Percentiles rank a stretch among this genome's conserved stretches.
These are phyloP conservation scores for Anolis sagrei DNA, from an alignment of 2,113 vertebrate species.

Conservation along the genomic window DNA sequence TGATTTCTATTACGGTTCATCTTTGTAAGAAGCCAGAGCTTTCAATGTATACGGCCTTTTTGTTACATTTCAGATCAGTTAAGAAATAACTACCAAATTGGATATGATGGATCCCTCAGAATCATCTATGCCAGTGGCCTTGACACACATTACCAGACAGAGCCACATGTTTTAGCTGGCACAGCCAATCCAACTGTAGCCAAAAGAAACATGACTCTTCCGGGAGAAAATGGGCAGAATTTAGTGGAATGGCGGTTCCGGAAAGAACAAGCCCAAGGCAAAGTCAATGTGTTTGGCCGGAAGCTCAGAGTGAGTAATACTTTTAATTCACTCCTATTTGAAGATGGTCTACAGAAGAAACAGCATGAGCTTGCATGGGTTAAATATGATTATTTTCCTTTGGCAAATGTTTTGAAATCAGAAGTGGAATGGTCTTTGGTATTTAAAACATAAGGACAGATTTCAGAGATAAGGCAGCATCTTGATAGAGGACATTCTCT, in stretches of 20 bases:
- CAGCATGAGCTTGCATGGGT: neutral
- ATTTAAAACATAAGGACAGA: neutral
- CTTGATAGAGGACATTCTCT: neutral
- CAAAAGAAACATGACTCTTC: conserved; percentile 95
- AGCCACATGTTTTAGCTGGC: conserved; percentile 93
- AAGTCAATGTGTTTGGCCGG: conserved; percentile 95
- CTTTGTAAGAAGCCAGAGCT: conserved; percentile 1
- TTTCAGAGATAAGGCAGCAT: neutral
- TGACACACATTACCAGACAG: conserved; percentile 95
- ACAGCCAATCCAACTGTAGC: conserved; percentile 94
- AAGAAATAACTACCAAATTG: conserved; percentile 93
- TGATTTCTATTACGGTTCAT: neutral
- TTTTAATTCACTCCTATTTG: neutral
- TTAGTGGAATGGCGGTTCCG: conserved; percentile 97
- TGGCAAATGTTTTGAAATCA: neutral
- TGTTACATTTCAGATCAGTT: conserved; percentile 85
- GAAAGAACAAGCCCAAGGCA: conserved; percentile 94
- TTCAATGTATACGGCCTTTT: conserved; percentile 27
- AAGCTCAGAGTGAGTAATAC: conserved; percentile 88
- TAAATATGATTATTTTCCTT: conserved; percentile 3
- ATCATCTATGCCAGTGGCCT: conserved; percentile 95
- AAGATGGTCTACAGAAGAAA: neutral
- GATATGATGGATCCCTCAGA: conserved; percentile 92
- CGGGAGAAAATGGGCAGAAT: conserved; percentile 93
- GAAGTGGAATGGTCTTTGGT: neutral